phyloP scores from a whole-genome alignment of 2,113 vertebrate genomes.

The Haemorhous mexicanus region DNA sequence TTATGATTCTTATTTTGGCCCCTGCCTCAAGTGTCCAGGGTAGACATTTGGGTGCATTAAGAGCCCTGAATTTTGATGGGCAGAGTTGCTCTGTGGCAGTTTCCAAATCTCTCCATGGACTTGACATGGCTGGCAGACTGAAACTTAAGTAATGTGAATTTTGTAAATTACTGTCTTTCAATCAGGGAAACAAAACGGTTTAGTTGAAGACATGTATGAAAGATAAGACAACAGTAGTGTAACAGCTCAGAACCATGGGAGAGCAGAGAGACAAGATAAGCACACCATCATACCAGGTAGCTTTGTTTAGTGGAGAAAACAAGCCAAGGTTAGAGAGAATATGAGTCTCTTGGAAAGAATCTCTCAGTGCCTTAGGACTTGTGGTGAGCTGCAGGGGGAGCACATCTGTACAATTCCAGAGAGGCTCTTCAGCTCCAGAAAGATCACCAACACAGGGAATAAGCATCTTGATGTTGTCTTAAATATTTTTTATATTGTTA shows the following conservation, averaged over 20 bases:
- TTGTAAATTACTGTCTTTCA: background rate
- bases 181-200: background rate
- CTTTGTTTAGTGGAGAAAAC: background rate
- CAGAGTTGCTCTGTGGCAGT: background rate
- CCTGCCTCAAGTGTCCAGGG: background rate
- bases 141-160: background rate
- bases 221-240: background rate
- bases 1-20: background rate
- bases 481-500: background rate
- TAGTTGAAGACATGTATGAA: background rate
- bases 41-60: background rate
- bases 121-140: background rate
- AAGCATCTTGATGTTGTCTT: background rate
- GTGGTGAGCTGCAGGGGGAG: background rate
- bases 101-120: background rate
- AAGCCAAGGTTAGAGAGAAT: background rate
- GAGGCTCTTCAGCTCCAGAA: background rate
- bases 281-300: background rate
- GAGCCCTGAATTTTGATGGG: background rate
- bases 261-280: background rate
- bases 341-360: background rate
- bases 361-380: background rate
- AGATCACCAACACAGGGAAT: background rate
- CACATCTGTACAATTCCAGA: background rate
- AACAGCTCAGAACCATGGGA: background rate